These are phyloP conservation scores for Thalpophila matura DNA, from an alignment of 2,888 invertebrate genomes.

Conservation along the genomic window DNA sequence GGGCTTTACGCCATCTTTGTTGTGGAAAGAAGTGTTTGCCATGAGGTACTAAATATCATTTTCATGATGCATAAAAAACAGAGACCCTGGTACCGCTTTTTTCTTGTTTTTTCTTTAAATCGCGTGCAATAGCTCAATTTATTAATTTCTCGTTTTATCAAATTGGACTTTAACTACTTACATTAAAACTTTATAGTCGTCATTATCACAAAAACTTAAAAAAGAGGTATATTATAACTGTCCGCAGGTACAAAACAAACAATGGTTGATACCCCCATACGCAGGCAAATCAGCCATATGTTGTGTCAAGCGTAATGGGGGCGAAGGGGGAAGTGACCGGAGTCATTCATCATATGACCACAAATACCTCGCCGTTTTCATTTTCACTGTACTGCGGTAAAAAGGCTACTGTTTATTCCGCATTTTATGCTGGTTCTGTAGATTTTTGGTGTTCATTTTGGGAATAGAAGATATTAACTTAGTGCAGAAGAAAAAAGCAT, in stretches of 20 bases:
- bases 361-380: conserved; percentile 80
- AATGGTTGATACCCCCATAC: conserved; percentile 71
- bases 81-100: no score
- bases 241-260: conserved; percentile 76
- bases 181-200: neutral
- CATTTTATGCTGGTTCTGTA: conserved; percentile 50
- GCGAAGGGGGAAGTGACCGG: conserved; percentile 81
- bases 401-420: conserved; percentile 63
- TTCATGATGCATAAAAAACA: no score
- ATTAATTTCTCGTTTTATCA: no score
- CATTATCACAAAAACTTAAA: neutral
- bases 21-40: conserved; percentile 24
- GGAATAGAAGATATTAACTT: neutral
- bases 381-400: conserved; percentile 74
- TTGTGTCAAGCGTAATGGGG: conserved; percentile 80
- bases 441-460: neutral
- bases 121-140: no score
- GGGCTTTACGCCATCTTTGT: conserved; percentile 1
- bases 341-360: conserved; percentile 83
- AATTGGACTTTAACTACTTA: no score
- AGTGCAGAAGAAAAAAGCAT: neutral
- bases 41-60: no score
- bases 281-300: conserved; percentile 84
- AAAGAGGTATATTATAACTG: conserved; percentile 30
- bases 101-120: no score